Conservation (phyloP, 1,140 invertebrate genomes). For the Hyles vespertilio region DNA sequence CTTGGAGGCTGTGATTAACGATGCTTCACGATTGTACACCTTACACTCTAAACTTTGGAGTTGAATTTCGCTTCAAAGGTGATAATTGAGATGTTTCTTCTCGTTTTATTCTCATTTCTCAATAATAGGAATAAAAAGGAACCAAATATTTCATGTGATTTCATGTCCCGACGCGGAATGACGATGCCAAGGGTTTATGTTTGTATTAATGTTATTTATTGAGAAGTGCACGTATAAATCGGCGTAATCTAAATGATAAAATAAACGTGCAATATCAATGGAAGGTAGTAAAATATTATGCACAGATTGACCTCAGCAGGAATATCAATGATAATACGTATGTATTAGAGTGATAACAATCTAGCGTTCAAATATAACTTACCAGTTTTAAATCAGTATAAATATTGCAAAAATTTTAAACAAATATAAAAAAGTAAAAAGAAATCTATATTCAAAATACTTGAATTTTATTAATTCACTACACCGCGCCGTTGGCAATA, state of each 20-base stretch:
- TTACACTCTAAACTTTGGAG: background rate
- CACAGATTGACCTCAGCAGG: no score
- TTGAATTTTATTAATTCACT: no score
- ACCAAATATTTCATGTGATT: conserved; percentile 25
- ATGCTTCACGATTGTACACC: background rate
- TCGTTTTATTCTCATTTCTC: conserved; percentile 19
- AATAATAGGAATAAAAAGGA: background rate
- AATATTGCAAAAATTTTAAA: background rate
- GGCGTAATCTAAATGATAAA: no score
- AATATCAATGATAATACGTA: no score
- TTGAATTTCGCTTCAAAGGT: background rate
- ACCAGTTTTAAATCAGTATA: background rate
- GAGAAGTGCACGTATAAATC: no score
- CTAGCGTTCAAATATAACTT: background rate
- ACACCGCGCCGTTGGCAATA: no score
- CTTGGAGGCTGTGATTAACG: conserved; percentile 3
- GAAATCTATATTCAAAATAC: no score
- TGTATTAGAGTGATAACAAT: no score
- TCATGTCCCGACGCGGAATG: conserved; percentile 20
- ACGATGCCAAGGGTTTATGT: conserved; percentile 3
- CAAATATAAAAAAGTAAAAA: background rate
- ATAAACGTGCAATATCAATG: no score
- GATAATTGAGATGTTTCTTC: conserved; percentile 26
- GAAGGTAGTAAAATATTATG: no score
- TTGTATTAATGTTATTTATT: no score